A percentile compares a stretch with the other conserved stretches of the same genome.
phyloP scores from a whole-genome alignment of 2,888 invertebrate genomes.

The Drosophila mimetica region DNA sequence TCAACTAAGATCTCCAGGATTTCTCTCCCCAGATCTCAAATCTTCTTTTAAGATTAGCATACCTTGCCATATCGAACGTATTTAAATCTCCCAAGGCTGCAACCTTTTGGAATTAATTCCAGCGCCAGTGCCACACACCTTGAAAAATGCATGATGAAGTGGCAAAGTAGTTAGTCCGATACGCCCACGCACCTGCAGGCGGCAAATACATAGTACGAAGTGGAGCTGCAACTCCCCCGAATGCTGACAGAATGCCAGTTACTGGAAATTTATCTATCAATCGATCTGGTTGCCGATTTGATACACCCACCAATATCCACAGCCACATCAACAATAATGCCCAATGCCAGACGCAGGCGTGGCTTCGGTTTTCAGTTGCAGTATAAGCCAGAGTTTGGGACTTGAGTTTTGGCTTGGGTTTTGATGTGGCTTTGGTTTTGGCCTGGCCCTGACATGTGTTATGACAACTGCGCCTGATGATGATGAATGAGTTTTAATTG shows the following conservation, averaged over 20 bases:
- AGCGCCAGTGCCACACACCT: slow-evolving; percentile 73
- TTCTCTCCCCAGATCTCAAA: not conserved
- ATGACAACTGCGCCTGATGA: slow-evolving; percentile 69
- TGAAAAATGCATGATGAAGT: slow-evolving; percentile 72
- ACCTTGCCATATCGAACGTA: slow-evolving; percentile 25
- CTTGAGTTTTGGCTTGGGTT: slow-evolving; percentile 18
- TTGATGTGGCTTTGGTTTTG: slow-evolving; percentile 25
- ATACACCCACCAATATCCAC: slow-evolving; percentile 65
- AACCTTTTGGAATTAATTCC: slow-evolving; percentile 30
- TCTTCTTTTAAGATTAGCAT: slow-evolving; percentile 9
- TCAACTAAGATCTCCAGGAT: no score
- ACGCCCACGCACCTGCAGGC: slow-evolving; percentile 75
- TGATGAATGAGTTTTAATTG: slow-evolving; percentile 81
- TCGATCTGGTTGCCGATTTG: slow-evolving; percentile 73
- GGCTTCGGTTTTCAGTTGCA: slow-evolving; percentile 40
- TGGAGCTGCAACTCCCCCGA: slow-evolving; percentile 23
- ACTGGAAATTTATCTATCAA: slow-evolving; percentile 76
- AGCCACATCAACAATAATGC: slow-evolving; percentile 25
- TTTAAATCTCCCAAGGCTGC: slow-evolving; percentile 13
- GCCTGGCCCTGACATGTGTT: slow-evolving; percentile 65
- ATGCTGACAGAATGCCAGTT: slow-evolving; percentile 77
- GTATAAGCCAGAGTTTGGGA: slow-evolving; percentile 20
- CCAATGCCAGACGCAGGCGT: slow-evolving; percentile 76
- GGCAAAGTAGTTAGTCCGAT: slow-evolving; percentile 67
- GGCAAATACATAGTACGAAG: slow-evolving; percentile 32